phyloP scores from a whole-genome alignment of 2,113 vertebrate genomes.

The Chaetura pelagica region DNA sequence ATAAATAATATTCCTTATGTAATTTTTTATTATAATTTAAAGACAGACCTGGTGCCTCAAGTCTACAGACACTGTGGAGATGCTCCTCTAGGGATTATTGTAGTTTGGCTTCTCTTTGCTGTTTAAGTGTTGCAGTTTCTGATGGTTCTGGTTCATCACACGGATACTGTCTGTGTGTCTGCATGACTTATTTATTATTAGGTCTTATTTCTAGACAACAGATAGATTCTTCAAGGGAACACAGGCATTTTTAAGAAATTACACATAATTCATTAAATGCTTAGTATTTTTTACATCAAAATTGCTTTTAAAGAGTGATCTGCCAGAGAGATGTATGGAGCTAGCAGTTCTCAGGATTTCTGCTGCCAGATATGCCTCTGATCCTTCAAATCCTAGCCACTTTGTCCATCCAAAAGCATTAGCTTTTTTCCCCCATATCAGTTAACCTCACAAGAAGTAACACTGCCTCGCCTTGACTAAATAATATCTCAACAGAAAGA shows the following conservation, averaged over 20 bases:
- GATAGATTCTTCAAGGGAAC: background rate
- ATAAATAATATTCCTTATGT: background rate
- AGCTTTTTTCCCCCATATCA: accelerated
- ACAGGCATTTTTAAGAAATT: background rate
- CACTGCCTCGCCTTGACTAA: background rate
- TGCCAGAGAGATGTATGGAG: background rate
- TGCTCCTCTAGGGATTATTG: background rate
- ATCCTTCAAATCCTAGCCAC: background rate
- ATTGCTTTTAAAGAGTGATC: background rate
- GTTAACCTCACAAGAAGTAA: background rate
- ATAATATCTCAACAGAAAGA: background rate
- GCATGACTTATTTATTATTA: background rate
- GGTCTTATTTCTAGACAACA: background rate
- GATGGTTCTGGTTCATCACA: background rate
- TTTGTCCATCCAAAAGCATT: background rate
- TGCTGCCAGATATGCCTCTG: background rate
- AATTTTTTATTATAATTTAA: background rate
- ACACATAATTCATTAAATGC: background rate
- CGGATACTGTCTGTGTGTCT: background rate
- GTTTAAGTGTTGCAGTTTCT: background rate
- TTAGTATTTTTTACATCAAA: background rate
- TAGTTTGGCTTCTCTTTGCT: background rate
- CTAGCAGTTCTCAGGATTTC: background rate
- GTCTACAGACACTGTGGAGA: background rate
- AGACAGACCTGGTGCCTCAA: background rate